phyloP scores from a whole-genome alignment of 2,888 invertebrate genomes.

The Zygaena filipendulae region DNA sequence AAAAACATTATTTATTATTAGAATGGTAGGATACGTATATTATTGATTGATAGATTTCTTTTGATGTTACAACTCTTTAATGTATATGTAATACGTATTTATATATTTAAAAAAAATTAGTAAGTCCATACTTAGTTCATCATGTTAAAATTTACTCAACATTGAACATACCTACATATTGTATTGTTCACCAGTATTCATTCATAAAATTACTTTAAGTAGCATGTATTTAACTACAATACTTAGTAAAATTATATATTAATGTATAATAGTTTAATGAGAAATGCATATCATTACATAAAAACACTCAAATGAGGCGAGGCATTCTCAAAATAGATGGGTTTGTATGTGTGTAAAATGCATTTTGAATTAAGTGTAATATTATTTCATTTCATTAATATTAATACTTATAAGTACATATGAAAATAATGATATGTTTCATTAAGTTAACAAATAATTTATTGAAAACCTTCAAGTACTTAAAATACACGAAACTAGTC shows the following conservation, averaged over 20 bases:
- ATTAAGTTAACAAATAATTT: constrained; percentile 60
- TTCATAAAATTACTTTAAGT: constrained; percentile 41
- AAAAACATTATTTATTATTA: constrained; percentile 61
- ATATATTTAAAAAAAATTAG: constrained; percentile 58
- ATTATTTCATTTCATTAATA: constrained; percentile 25
- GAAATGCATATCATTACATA: constrained; percentile 62
- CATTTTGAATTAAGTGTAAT: constrained; percentile 42
- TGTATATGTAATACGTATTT: too few species aligned
- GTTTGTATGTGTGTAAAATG: constrained; percentile 53
- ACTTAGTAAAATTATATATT: too few species aligned
- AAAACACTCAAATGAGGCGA: constrained; percentile 32
- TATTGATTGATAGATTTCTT: constrained; percentile 65
- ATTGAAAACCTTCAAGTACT: too few species aligned
- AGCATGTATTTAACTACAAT: constrained; percentile 52
- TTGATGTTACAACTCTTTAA: constrained; percentile 45
- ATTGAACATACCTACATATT: constrained; percentile 38
- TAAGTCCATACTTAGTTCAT: constrained; percentile 60
- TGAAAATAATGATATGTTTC: too few species aligned
- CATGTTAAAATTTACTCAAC: constrained; percentile 37
- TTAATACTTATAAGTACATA: constrained; percentile 57
- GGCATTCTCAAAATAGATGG: constrained; percentile 39
- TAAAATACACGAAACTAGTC: constrained; percentile 69
- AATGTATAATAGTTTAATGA: constrained; percentile 42
- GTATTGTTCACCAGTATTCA: constrained; percentile 45
- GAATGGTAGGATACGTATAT: constrained; percentile 55